Evolutionary conservation across 1,140 invertebrate species (phyloP).

Genomic region (Drosophila nigromelanica): DNA sequence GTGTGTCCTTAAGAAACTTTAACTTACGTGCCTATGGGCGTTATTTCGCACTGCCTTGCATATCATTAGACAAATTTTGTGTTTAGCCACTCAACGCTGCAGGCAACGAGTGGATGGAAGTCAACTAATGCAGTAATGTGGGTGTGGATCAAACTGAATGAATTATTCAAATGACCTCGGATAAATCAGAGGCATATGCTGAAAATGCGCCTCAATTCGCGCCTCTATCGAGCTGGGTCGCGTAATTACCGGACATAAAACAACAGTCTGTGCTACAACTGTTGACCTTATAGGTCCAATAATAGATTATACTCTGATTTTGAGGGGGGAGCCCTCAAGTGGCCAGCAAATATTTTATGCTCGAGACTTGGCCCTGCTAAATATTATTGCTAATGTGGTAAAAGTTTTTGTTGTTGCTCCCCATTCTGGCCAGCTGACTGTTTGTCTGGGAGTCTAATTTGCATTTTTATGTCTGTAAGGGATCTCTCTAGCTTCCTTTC

Average conservation of each 20-base stretch:
- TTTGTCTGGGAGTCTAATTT: slow-evolving; percentile 57
- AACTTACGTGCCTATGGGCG: slow-evolving; percentile 11
- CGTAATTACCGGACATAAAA: slow-evolving; percentile 27
- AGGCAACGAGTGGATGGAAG: not conserved
- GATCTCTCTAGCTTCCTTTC: slow-evolving; percentile 37
- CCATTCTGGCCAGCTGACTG: slow-evolving; percentile 4
- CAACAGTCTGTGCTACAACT: slow-evolving; percentile 2
- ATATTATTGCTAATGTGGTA: slow-evolving; percentile 20
- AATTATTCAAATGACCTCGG: slow-evolving; percentile 58
- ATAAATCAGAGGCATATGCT: slow-evolving; percentile 64
- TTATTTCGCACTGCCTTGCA: not conserved
- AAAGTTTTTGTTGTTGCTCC: slow-evolving; percentile 5
- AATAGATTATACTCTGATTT: slow-evolving; percentile 55
- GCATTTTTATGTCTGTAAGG: slow-evolving; percentile 71
- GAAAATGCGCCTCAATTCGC: slow-evolving; percentile 19
- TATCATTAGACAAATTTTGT: slow-evolving; percentile 27
- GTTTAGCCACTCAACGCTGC: not conserved
- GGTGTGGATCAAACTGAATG: slow-evolving; percentile 22
- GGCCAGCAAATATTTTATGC: slow-evolving; percentile 13
- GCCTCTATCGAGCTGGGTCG: not conserved
- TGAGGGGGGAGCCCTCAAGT: slow-evolving; percentile 28
- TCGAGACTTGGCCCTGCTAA: slow-evolving; percentile 14
- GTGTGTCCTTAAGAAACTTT: slow-evolving; percentile 1
- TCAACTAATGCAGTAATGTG: not conserved
- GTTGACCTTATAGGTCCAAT: slow-evolving; percentile 22